Evolutionary conservation across 2,113 vertebrate genomes (phyloP).

Genomic region (Sialia sialis): DNA sequence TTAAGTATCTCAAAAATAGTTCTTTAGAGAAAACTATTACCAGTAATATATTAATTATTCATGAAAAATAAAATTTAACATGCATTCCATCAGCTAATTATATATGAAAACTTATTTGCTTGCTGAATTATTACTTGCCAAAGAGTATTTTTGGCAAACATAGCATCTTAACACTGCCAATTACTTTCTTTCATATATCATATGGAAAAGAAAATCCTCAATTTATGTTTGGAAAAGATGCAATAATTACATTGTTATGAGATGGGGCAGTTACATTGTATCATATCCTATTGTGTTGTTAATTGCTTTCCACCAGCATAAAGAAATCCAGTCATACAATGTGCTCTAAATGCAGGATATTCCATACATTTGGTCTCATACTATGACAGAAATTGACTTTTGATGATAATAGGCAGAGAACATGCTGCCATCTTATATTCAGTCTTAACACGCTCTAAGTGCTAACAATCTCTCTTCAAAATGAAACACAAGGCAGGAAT

Average conservation of each 20-base stretch:
- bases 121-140: conserved; percentile 41
- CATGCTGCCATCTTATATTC: background rate
- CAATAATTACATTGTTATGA: conserved; percentile 6
- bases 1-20: background rate
- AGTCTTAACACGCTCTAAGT: background rate
- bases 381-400: conserved; percentile 2
- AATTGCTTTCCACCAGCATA: conserved; percentile 44
- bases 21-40: conserved; percentile 27
- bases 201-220: conserved; percentile 15
- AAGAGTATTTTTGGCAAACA: conserved; percentile 37
- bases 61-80: conserved; percentile 40
- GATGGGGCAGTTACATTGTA: background rate
- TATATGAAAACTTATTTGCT: conserved; percentile 49
- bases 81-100: conserved; percentile 57
- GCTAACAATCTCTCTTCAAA: background rate
- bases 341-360: background rate
- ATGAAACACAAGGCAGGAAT: background rate
- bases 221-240: background rate
- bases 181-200: conserved; percentile 16
- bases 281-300: background rate
- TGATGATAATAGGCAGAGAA: background rate
- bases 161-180: background rate
- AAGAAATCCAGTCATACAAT: background rate
- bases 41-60: conserved; percentile 43
- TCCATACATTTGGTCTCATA: background rate